These are phyloP conservation scores for Paralichthys olivaceus DNA, from an alignment of 2,113 vertebrate genomes.

Conservation along the genomic window DNA sequence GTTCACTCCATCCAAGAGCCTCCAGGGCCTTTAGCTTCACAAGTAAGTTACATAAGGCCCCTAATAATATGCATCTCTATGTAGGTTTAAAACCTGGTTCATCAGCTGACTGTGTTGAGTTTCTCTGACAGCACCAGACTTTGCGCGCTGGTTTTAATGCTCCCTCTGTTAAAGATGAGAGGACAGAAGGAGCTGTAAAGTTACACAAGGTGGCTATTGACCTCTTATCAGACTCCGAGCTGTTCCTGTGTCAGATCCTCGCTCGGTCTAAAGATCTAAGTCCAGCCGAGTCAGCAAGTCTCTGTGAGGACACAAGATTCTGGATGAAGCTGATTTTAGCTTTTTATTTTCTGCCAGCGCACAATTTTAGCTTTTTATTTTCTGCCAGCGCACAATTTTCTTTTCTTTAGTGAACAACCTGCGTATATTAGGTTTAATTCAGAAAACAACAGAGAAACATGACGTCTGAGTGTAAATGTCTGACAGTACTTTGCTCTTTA, in stretches of 20 bases:
- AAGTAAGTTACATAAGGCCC: neutral
- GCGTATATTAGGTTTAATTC: too few species aligned
- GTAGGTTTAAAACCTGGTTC: neutral
- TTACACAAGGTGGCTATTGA: conserved; percentile 48
- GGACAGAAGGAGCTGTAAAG: conserved; percentile 27
- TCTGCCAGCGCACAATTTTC: too few species aligned
- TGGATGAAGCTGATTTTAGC: conserved; percentile 3
- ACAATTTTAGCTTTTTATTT: neutral
- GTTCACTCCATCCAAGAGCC: neutral
- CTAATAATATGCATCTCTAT: neutral
- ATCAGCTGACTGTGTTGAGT: neutral
- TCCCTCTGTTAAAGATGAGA: neutral
- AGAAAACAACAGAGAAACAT: too few species aligned
- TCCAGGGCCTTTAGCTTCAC: neutral
- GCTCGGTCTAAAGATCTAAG: conserved; percentile 22
- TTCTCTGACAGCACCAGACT: conserved; percentile 12
- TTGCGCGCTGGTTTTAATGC: conserved; percentile 9
- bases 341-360: neutral
- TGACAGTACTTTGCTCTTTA: too few species aligned
- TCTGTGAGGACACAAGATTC: neutral
- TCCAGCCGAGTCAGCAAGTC: conserved; percentile 14
- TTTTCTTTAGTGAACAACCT: too few species aligned
- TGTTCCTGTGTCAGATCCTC: conserved; percentile 28
- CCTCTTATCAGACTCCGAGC: conserved; percentile 45
- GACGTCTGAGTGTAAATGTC: too few species aligned